A percentile compares a stretch with the other conserved stretches of the same genome.
These are phyloP conservation scores for Falco rusticolus DNA, from an alignment of 2,797 vertebrate genomes.

Conservation along the genomic window DNA sequence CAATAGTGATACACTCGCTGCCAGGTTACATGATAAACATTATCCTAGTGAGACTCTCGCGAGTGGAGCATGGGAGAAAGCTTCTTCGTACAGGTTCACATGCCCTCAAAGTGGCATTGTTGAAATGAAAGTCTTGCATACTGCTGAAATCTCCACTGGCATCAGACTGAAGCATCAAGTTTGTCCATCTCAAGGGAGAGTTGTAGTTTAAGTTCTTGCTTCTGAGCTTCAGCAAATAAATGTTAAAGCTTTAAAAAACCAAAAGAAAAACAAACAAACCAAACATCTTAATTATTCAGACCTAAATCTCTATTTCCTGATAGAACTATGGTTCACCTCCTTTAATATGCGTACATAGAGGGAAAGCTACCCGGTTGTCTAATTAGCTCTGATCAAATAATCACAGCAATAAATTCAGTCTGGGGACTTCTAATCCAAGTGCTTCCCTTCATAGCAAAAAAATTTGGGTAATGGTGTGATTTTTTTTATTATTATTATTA, in stretches of 20 bases:
- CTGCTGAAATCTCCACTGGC: conserved; percentile 1
- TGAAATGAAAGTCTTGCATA: background rate
- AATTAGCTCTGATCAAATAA: background rate
- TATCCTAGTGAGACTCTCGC: background rate
- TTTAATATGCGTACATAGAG: background rate
- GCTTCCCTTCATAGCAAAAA: background rate
- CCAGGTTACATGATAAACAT: conserved; percentile 11
- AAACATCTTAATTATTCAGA: background rate
- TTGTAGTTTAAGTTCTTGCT: conserved; percentile 25
- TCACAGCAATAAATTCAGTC: background rate
- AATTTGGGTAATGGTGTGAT: background rate
- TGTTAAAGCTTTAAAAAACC: background rate
- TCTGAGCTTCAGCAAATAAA: conserved; percentile 49
- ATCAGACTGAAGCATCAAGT: conserved; percentile 15
- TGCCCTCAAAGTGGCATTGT: background rate
- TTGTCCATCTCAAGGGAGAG: conserved; percentile 32
- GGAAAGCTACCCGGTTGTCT: background rate
- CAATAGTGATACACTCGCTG: background rate
- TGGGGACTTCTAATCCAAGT: background rate
- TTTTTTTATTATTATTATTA: background rate
- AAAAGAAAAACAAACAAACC: background rate
- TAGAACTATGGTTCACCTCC: background rate
- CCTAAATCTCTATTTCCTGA: background rate
- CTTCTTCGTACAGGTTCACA: background rate
- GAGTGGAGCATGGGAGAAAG: background rate